These are phyloP conservation scores for Apoda limacodes DNA, from an alignment of 2,888 invertebrate genomes.

Conservation along the genomic window DNA sequence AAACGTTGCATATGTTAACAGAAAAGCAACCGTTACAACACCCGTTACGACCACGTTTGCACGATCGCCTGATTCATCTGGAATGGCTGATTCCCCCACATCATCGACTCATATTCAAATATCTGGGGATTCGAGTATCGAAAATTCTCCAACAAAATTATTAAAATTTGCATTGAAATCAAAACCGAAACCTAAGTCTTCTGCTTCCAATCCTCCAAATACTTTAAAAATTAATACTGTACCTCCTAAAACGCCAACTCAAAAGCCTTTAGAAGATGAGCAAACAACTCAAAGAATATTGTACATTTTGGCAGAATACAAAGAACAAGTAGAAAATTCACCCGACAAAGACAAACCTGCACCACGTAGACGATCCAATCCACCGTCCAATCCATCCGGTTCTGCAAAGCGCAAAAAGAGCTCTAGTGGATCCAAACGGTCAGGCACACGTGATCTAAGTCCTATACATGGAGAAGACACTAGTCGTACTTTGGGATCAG, in stretches of 20 bases:
- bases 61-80: slow-evolving; percentile 54
- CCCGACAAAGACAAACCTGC: slow-evolving; percentile 88
- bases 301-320: slow-evolving; percentile 83
- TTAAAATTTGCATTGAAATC: slow-evolving; percentile 45
- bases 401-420: slow-evolving; percentile 79
- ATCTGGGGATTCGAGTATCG: slow-evolving; percentile 35
- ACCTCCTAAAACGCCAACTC: slow-evolving; percentile 65
- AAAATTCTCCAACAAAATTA: slow-evolving; percentile 33
- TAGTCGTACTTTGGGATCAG: slow-evolving; percentile 78
- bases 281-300: slow-evolving; percentile 84
- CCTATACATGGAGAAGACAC: slow-evolving; percentile 75
- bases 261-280: slow-evolving; percentile 84
- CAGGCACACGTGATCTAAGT: slow-evolving; percentile 67
- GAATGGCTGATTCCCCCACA: slow-evolving; percentile 42
- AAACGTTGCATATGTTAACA: slow-evolving; percentile 54
- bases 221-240: slow-evolving; percentile 74
- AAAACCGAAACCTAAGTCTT: slow-evolving; percentile 70
- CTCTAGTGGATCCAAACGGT: slow-evolving; percentile 70
- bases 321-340: slow-evolving; percentile 82
- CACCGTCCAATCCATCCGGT: slow-evolving; percentile 77
- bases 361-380: slow-evolving; percentile 79
- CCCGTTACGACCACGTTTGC: slow-evolving; percentile 42
- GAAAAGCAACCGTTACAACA: slow-evolving; percentile 44
- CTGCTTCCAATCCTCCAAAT: slow-evolving; percentile 63
- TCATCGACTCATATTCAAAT: slow-evolving; percentile 42